A percentile compares a stretch with the other conserved stretches of the same genome.
phyloP scores from a whole-genome alignment of 1,140 invertebrate genomes.

The Dendrolimus punctatus region DNA sequence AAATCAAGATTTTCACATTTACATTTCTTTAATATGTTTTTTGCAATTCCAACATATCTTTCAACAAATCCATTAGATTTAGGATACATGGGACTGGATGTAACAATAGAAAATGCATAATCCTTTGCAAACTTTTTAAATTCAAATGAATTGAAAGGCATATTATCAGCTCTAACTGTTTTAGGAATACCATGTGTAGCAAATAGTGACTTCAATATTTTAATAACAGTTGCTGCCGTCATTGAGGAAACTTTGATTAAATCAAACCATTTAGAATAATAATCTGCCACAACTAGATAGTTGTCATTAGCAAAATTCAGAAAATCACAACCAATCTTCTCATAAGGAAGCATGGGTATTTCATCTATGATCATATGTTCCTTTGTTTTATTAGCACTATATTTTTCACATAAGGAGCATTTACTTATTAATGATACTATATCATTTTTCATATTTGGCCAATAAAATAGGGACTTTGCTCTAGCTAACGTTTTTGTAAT shows the following conservation, averaged over 20 bases:
- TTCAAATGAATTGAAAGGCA: constrained; percentile 22
- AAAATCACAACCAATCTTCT: constrained; percentile 7
- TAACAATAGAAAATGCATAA: constrained; percentile 25
- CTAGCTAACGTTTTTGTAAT: not conserved
- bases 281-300: constrained; percentile 29
- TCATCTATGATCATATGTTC: constrained; percentile 4
- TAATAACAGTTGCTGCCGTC: constrained; percentile 16
- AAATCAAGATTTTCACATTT: constrained; percentile 12
- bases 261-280: constrained; percentile 34
- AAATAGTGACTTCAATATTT: constrained; percentile 22
- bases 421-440: constrained; percentile 1
- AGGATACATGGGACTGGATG: constrained; percentile 26
- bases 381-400: constrained; percentile 3
- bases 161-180: constrained; percentile 28
- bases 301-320: constrained; percentile 3
- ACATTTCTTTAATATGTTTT: constrained; percentile 28
- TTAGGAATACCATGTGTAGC: constrained; percentile 24
- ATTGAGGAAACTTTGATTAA: constrained; percentile 1
- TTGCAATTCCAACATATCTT: constrained; percentile 26
- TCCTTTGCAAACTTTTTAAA: constrained; percentile 26
- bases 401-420: constrained; percentile 2
- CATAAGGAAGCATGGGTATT: not conserved
- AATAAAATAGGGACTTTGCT: not conserved
- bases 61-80: constrained; percentile 35
- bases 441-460: constrained; percentile 2